Percentiles rank a stretch among this genome's conserved stretches.
Evolutionary conservation across 2,113 vertebrate species (phyloP).

Genomic region (Pleuronectes platessa): DNA sequence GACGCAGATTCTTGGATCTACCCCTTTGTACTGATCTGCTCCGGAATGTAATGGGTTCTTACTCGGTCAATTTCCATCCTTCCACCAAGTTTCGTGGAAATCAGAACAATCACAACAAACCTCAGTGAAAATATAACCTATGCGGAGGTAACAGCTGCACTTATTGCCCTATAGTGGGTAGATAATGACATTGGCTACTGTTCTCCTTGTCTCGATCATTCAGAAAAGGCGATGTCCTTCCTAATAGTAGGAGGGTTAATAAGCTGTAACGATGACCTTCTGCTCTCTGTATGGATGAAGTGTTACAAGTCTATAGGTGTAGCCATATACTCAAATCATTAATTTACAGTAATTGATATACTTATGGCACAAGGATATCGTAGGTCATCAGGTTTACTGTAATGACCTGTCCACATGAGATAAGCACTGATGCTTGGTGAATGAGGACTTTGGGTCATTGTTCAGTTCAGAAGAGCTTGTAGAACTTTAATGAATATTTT

Average conservation of each 20-base stretch:
- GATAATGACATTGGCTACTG: neutral
- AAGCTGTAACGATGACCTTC: conserved; percentile 22
- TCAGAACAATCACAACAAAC: no score
- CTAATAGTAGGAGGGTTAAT: neutral
- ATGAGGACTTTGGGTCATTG: conserved; percentile 21
- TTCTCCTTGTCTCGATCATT: neutral
- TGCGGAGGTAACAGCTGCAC: neutral
- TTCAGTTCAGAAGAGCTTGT: conserved; percentile 12
- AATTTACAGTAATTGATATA: neutral
- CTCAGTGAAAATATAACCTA: no score
- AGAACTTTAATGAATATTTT: conserved; percentile 28
- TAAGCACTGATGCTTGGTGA: conserved; percentile 4
- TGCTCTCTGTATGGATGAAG: neutral
- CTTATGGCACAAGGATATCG: neutral
- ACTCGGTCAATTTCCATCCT: no score
- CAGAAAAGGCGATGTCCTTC: neutral
- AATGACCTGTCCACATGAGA: neutral
- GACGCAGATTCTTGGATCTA: no score
- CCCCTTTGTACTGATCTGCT: no score
- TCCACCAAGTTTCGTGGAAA: no score
- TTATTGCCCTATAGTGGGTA: neutral
- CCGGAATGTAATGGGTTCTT: no score
- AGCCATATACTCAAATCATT: neutral
- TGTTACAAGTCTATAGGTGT: neutral
- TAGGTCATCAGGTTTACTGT: neutral